Percentiles rank a stretch among this genome's conserved stretches.
phyloP scores from a whole-genome alignment of 1,140 invertebrate species.

The Sinonovacula constricta region DNA sequence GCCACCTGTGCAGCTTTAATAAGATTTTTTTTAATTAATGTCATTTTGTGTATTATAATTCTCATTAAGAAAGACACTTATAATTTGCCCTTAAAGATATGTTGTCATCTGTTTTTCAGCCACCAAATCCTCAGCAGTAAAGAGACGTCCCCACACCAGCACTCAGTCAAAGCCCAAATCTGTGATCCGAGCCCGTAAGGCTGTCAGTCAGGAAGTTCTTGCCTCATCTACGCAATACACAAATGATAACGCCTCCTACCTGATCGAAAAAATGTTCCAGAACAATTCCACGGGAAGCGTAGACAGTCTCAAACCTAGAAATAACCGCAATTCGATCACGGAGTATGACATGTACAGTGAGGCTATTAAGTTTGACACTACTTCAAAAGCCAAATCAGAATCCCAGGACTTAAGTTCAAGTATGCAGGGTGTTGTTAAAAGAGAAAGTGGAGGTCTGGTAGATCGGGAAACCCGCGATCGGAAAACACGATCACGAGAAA shows the following conservation, averaged over 20 bases:
- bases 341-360: conserved; percentile 68
- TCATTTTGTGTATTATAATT: no score
- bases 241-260: conserved; percentile 57
- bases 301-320: conserved; percentile 37
- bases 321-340: conserved; percentile 29
- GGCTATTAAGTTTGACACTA: conserved; percentile 62
- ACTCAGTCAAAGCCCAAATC: conserved; percentile 40
- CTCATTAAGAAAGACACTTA: no score
- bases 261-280: conserved; percentile 72
- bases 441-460: background rate
- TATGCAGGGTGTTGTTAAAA: background rate
- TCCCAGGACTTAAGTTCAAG: conserved; percentile 15
- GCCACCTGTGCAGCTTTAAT: no score
- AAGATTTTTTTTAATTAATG: no score
- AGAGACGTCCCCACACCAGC: conserved; percentile 5
- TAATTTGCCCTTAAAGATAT: no score
- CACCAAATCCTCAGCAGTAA: conserved; percentile 38
- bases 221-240: conserved; percentile 35
- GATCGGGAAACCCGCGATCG: background rate
- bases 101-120: conserved; percentile 38
- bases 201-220: conserved; percentile 45
- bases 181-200: conserved; percentile 50
- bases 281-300: conserved; percentile 46
- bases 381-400: conserved; percentile 17
- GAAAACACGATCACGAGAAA: conserved; percentile 37